Evolutionary conservation across 2,113 vertebrate genomes (phyloP), one percentile per base, ranked within the genome.

Genomic region (Emydocephalus ijimae): DNA sequence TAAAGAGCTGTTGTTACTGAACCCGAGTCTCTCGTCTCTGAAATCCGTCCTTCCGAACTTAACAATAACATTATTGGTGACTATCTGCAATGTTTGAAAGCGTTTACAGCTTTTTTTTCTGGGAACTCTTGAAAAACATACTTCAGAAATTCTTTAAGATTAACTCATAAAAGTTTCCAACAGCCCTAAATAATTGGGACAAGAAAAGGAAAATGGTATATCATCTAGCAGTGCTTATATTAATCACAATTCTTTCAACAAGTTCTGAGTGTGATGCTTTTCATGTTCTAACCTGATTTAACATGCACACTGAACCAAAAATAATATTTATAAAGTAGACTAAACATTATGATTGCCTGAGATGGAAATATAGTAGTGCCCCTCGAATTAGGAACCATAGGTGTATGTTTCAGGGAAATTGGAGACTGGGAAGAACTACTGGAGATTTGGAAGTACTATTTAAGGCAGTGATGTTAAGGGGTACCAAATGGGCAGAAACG

Each of bases 101-200:
- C 29, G 61, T 92, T 89, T 59, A 93, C 92, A 69, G 74, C 26
- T 86, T 39, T 43, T 43, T 81, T 86, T 91, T 89, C 74, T 54
- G 20, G 56, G 48, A 86, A 92, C 20, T 87, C 11, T 50, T 48
- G 43, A 21, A 87, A 26, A 92, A 89, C 26, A 69, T 48, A 61
- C 55, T 89, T 89, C 87, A 91, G 48, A 86, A 91, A 12, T 18
- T 89, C 56, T 89, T 93, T 74, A 57, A 86, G 85, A 86, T 90
- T 93, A 34, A 48, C 90, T 93, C 81, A 86, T 92, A 92, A 92
- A 93, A 87, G 74, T 59, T 89, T 85, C 93, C 45, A 91, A 90
- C 57, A 56, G 50, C 88, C 56, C 39, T 69, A 55, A 90, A 90
- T 87, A 92, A 85, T 26, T 74, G 57, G 50, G 74, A 21, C 26